Conservation (phyloP, 2,797 vertebrate genomes). For the Carduelis carduelis region DNA sequence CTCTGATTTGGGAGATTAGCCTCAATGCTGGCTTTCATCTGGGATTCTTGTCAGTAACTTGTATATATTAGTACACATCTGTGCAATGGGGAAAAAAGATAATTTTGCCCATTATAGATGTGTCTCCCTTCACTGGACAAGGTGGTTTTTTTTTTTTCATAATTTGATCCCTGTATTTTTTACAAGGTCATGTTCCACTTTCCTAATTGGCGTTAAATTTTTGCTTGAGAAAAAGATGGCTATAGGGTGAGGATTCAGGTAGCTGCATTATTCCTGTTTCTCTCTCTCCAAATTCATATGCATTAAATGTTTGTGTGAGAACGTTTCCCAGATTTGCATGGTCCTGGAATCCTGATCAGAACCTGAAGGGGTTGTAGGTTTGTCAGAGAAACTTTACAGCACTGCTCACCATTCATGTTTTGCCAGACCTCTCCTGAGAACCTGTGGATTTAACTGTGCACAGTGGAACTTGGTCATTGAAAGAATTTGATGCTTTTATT, state of each 20-base stretch:
- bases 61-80: background rate
- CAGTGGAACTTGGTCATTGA: slow-evolving; percentile 40
- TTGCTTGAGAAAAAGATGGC: background rate
- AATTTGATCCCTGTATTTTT: background rate
- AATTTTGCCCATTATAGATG: background rate
- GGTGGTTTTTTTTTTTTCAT: background rate
- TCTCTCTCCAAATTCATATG: slow-evolving; percentile 28
- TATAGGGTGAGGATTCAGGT: background rate
- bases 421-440: slow-evolving; percentile 70
- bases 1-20: background rate
- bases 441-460: slow-evolving; percentile 81
- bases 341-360: slow-evolving; percentile 30
- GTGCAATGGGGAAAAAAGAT: background rate
- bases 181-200: slow-evolving; percentile 4
- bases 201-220: slow-evolving; percentile 33
- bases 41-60: slow-evolving; percentile 4
- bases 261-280: background rate
- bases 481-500: slow-evolving; percentile 9
- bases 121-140: background rate
- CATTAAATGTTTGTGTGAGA: slow-evolving; percentile 40
- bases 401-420: slow-evolving; percentile 78
- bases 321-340: slow-evolving; percentile 36
- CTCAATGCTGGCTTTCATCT: background rate
- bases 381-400: slow-evolving; percentile 73
- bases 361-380: slow-evolving; percentile 28